These are phyloP conservation scores for Numenius arquata DNA, from an alignment of 2,113 vertebrate species.

Conservation along the genomic window DNA sequence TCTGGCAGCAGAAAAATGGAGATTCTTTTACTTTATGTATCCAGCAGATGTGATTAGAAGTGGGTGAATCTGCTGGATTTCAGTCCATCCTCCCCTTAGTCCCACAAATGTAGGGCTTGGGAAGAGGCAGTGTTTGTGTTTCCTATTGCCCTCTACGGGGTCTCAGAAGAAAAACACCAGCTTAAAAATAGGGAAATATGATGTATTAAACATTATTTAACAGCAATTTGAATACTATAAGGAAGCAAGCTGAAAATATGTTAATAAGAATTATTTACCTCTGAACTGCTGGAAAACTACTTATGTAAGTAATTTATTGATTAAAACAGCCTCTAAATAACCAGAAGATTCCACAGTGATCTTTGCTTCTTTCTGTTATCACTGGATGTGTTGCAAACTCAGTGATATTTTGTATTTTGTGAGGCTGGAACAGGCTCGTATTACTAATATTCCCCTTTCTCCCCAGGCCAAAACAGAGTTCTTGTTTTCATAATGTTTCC, in stretches of 20 bases:
- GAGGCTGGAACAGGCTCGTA: background rate
- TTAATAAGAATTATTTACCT: background rate
- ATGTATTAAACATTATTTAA: background rate
- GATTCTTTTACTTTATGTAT: background rate
- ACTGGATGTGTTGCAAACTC: background rate
- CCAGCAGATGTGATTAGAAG: background rate
- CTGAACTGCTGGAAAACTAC: background rate
- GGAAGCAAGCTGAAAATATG: background rate
- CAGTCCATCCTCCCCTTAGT: background rate
- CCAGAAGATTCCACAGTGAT: background rate
- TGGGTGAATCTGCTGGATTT: background rate
- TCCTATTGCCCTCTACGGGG: slow-evolving; percentile 1
- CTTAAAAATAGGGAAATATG: background rate
- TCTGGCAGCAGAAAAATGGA: background rate
- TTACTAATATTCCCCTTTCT: background rate
- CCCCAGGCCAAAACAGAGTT: background rate
- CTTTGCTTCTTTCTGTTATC: background rate
- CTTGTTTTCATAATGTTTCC: background rate
- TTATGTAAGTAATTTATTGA: background rate
- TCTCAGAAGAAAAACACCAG: background rate
- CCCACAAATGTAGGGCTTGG: background rate
- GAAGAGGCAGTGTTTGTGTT: background rate
- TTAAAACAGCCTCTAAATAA: background rate
- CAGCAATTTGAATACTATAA: background rate
- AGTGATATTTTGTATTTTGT: background rate